Evolutionary conservation across 2,888 invertebrate genomes (phyloP), one percentile per base, ranked within the genome.

Genomic region (Pyrgus malvae): DNA sequence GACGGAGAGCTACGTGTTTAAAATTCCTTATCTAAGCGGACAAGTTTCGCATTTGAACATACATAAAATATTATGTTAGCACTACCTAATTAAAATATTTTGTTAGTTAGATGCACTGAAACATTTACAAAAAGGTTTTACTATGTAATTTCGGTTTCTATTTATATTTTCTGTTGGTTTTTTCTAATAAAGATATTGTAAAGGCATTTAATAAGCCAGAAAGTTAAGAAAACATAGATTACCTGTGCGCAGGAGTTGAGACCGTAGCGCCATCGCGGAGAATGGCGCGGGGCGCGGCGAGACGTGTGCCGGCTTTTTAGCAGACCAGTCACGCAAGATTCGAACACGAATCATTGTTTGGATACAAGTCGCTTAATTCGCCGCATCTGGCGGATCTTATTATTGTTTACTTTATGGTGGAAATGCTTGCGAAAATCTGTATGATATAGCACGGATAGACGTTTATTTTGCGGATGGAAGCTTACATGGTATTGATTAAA

Each of bases 241-340:
- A 89, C 89, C 80, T 70, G 72, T 80, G 81, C 88, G 85, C 78
- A 88, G 80, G 79, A 88, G 86, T 79, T 76, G 78, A 58, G 85
- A 74, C 66, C 85, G 82, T 62, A 83, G 72, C 66, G 88, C 84
- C 89, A 89, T 89, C 55, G 72, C 79, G 83, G 60, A 68, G 80
- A 88, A 83, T 86, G 76, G 74, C 57, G 65, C 58, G 61, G 60
- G 48, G 48, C 67, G 48, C 54, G 50, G 51, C 56, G 49, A 27
- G 57, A 59, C 56, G 54, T 55, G 56, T 14, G 14, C 56, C 64
- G 64, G 67, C 73, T 70, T 61, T 68, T 75, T 74, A 65, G 64
- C 64, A 73, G 67, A 83, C 83, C 75, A 72, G 83, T 85, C 83
- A 81, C 74, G 73, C 86, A 78, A 70, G 78, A 79, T 79, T 76